Base-by-base conservation (phyloP, 1,140 invertebrate species). In the Planococcus citri region DNA sequence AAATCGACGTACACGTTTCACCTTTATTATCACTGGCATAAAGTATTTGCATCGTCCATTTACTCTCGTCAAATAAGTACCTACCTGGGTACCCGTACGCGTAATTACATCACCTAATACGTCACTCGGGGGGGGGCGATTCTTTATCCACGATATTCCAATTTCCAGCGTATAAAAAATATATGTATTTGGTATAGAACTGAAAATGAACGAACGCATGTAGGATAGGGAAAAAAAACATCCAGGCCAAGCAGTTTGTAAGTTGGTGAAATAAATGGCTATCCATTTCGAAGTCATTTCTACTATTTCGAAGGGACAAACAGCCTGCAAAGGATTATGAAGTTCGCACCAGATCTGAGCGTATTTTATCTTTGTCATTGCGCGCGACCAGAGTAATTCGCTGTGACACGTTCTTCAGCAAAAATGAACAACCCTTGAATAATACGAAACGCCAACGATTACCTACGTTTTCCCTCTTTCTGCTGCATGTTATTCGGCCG, bases 371-470 rank as follows among this genome's bases (percentile, higher is more conserved):
- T 25, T 27, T 64, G 60, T 64, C 60, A 64, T 24, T 27, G 60
- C 25, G 51, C 51, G 21, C 60, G 60, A 64, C 60, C 60, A 64
- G 21, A 10, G 60, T 64, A 64, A 64, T 64, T 64, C 60, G 25
- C 60, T 25, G 25, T 64, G 60, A 64, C 60, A 64, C 60, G 60
- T 64, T 64, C 25, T 64, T 64, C 25, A 27, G 17, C 25, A 25
- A 64, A 64, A 64, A 64, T 64, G 60, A 64, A 64, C 60, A 27
- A 64, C 60, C 25, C 60, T 64, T 27, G 25, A 64, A 64, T 64
- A 64, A 51, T 51, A 20, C 41, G 41, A 51, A 51, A 17, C 41
- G 41, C 10, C 41, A 20, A 51, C 41, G 12, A 51, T 51, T 51
- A 51, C 41, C 41, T 51, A 20, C 41, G 41, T 51, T 51, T 51